Percentiles rank a stretch among this genome's conserved stretches.
Evolutionary conservation across 2,797 vertebrate genomes (phyloP).

Genomic region (Pipistrellus nathusii): DNA sequence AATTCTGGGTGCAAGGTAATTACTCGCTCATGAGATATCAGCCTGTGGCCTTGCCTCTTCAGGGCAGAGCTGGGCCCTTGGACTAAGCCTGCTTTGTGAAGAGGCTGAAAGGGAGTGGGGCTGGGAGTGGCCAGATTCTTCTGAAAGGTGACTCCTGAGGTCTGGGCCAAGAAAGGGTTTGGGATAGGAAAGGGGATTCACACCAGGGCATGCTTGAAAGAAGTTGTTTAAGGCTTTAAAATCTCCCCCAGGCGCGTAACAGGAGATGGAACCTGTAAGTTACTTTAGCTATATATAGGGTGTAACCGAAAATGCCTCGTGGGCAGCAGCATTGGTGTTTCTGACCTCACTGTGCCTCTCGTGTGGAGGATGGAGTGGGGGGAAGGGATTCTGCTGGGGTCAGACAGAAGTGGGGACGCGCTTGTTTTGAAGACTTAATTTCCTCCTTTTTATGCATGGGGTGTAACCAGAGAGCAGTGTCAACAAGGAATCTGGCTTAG

Average conservation of each 20-base stretch:
- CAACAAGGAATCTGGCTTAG: constrained; percentile 76
- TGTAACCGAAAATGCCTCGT: constrained; percentile 55
- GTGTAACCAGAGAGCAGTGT: constrained; percentile 81
- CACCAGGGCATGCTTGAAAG: constrained; percentile 52
- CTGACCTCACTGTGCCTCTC: constrained; percentile 14
- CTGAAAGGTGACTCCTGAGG: constrained; percentile 64
- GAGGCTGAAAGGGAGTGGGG: not conserved
- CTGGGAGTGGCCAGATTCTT: constrained; percentile 56
- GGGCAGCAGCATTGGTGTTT: not conserved
- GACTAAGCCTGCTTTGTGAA: not conserved
- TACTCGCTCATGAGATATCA: not conserved
- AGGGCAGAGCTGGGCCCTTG: not conserved
- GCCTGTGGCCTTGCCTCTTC: not conserved
- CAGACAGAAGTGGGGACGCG: constrained; percentile 58
- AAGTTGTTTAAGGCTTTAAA: constrained; percentile 68
- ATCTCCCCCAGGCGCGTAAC: constrained; percentile 24
- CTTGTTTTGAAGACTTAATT: constrained; percentile 72
- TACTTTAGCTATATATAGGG: constrained; percentile 56
- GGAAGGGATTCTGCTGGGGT: constrained; percentile 44
- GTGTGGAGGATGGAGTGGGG: constrained; percentile 35
- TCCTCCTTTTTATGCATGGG: constrained; percentile 70
- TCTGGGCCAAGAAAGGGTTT: constrained; percentile 56
- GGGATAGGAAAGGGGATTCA: constrained; percentile 69
- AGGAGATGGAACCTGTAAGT: not conserved
- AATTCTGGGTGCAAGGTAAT: not conserved